Conservation (phyloP, 2,797 vertebrate genomes). For the Phoeniculus purpureus region DNA sequence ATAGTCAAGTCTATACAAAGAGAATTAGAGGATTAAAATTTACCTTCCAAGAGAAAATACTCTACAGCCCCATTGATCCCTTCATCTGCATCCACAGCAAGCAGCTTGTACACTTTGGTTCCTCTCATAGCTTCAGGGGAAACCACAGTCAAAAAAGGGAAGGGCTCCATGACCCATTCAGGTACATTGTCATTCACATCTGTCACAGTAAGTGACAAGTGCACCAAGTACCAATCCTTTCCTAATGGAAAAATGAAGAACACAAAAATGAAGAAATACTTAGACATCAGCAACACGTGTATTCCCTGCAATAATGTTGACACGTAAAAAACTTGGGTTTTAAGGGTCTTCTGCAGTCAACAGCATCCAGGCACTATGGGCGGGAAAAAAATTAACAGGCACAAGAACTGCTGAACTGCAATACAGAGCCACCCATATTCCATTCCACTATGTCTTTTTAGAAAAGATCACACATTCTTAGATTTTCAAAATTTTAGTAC, state of each 20-base stretch:
- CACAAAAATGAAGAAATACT: too few species aligned
- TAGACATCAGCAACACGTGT: not conserved
- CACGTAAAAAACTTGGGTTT: not conserved
- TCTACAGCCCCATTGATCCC: slow-evolving; percentile 86
- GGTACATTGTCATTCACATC: slow-evolving; percentile 89
- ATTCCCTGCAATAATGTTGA: not conserved
- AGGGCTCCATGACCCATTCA: slow-evolving; percentile 87
- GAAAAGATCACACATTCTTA: not conserved
- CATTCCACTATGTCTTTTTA: not conserved
- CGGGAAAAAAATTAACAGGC: not conserved
- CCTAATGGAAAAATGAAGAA: slow-evolving; percentile 70
- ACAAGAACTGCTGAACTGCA: not conserved
- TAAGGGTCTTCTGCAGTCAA: not conserved
- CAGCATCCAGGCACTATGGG: not conserved
- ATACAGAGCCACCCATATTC: not conserved
- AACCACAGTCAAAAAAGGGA: slow-evolving; percentile 85
- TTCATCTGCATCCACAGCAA: slow-evolving; percentile 85
- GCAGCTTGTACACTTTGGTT: slow-evolving; percentile 85
- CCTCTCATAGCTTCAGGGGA: slow-evolving; percentile 76
- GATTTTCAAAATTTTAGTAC: not conserved
- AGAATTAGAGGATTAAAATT: not conserved
- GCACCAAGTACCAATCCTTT: slow-evolving; percentile 84
- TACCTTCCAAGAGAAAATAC: slow-evolving; percentile 90
- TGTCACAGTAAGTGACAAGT: slow-evolving; percentile 82
- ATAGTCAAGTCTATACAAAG: not conserved